Base-by-base conservation (phyloP, 2,797 vertebrate genomes). In the Sparus aurata region DNA sequence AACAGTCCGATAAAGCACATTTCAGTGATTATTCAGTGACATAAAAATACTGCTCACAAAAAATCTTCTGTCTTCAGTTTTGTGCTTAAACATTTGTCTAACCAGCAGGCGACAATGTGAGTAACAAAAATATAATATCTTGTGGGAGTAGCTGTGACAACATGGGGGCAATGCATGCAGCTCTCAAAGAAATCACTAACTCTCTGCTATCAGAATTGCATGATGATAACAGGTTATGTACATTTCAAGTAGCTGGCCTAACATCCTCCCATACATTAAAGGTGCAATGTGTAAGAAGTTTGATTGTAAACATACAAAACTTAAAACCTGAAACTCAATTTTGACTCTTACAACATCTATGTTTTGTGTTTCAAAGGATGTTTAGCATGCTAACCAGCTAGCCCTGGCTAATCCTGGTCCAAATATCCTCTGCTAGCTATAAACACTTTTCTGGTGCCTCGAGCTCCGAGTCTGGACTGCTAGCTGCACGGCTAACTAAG, bases 71-170 rank as follows among this genome's bases (percentile, higher is more conserved):
- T 69, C 58, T 67, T 41, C 15, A 61, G 18, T 55, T 79, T 68
- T 12, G n/a, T 59, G 61, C 34, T 61, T 47, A 38, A 67, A 46
- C 23, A 74, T 58, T 45, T 69, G 17, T 47, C 23, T 41, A 45
- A 54, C 55, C 43, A 55, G 25, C 22, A 70, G 10, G 45, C 15
- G 46, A 63, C 53, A 58, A 47, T 67, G 43, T 23, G 57, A 65
- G 9, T 30, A 43, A 27, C 23, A 75, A 64, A 82, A 75, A 73
- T 59, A 72, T n/a, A 72, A 73, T n/a, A 74, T 62, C 3, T 49
- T 41, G 54, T 22, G 12, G 1, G 7, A 64, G 15, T 53, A 46
- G 61, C 45, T 53, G 25, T 54, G 47, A 78, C 11, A 85, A 43
- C n/a, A 45, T 10, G 13, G 27, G 25, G 57, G 9, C 85, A 79